phyloP scores from a whole-genome alignment of 2,113 vertebrate genomes.

The Tragelaphus scriptus region DNA sequence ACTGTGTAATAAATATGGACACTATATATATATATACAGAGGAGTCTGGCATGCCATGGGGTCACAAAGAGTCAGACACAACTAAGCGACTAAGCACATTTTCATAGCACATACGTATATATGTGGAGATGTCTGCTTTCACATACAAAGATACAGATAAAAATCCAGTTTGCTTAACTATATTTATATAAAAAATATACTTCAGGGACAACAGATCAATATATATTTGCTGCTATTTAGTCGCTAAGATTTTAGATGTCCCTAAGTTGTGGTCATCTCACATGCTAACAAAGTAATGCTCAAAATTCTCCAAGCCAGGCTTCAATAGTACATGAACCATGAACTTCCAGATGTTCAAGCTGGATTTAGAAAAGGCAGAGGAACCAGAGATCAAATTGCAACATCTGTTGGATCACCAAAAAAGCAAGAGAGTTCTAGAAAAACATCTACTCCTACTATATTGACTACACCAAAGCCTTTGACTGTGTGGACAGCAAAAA shows the following conservation, averaged over 20 bases:
- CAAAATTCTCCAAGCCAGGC: neutral
- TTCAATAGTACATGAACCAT: neutral
- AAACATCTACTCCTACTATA: neutral
- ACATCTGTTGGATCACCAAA: neutral
- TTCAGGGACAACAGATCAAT: neutral
- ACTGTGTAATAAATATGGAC: slow-evolving; percentile 9
- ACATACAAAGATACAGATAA: neutral
- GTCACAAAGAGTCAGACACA: neutral
- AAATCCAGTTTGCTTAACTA: neutral
- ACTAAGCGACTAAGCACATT: neutral
- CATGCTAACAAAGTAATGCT: neutral
- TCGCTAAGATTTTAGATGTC: neutral
- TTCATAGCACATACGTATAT: neutral
- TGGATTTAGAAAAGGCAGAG: neutral
- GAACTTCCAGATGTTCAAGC: neutral
- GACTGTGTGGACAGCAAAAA: neutral
- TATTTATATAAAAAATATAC: neutral
- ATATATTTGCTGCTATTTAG: neutral
- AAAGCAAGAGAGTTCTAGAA: neutral
- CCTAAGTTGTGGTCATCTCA: neutral
- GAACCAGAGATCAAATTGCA: neutral
- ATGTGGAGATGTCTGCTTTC: neutral
- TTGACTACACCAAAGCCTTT: neutral
- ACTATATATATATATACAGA: neutral
- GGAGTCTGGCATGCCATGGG: neutral